phyloP scores from a whole-genome alignment of 2,888 invertebrate species.

The Nemurella pictetii region DNA sequence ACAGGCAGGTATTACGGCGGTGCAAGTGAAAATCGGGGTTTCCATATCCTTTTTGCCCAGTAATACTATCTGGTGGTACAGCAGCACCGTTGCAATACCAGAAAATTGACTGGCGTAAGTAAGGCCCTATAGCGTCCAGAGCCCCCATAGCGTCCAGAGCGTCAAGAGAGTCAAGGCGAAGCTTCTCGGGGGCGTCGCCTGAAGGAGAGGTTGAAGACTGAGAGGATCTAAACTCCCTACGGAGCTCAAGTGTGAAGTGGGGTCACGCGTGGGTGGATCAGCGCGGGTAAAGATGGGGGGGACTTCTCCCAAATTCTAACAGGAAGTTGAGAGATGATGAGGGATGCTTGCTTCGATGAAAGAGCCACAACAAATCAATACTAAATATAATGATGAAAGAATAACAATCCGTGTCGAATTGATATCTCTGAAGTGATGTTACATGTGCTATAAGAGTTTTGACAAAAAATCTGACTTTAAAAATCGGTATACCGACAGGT shows the following conservation, averaged over 20 bases:
- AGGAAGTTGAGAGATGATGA: neutral
- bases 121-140: no score
- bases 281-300: neutral
- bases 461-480: neutral
- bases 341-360: neutral
- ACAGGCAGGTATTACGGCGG: no score
- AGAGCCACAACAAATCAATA: neutral
- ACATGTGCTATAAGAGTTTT: neutral
- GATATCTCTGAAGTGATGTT: neutral
- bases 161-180: no score
- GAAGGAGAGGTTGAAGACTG: neutral
- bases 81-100: no score
- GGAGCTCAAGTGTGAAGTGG: neutral
- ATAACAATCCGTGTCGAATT: neutral
- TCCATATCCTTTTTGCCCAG: no score
- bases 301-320: neutral
- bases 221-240: conserved; percentile 1
- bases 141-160: no score
- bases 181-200: neutral
- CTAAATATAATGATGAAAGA: neutral
- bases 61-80: no score
- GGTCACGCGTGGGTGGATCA: neutral
- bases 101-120: no score
- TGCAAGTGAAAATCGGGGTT: no score
- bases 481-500: neutral